A percentile compares a stretch with the other conserved stretches of the same genome.
phyloP scores from a whole-genome alignment of 2,113 vertebrate species.

The Amblyopsis rosae region DNA sequence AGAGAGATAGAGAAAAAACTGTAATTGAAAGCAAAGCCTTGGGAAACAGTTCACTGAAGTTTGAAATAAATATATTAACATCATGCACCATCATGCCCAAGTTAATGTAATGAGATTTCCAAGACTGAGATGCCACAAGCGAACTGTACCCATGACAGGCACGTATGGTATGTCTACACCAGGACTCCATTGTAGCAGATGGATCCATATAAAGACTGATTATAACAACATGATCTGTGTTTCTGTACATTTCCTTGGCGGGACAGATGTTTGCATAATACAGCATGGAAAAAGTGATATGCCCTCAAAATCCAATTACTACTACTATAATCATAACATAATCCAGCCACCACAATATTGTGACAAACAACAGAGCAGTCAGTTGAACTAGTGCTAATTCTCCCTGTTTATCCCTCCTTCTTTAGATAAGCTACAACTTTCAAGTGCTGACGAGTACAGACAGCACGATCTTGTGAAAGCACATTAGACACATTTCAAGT shows the following conservation, averaged over 20 bases:
- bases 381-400: conserved; percentile 19
- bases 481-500: no score
- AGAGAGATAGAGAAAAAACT: neutral
- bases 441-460: no score
- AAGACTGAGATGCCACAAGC: neutral
- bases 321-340: conserved; percentile 40
- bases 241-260: neutral
- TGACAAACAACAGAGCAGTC: conserved; percentile 25
- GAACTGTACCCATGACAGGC: neutral
- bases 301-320: conserved; percentile 52
- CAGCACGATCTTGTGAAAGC: no score
- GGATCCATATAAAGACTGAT: conserved; percentile 2
- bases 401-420: neutral
- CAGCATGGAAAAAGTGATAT: conserved; percentile 43
- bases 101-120: neutral
- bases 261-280: conserved; percentile 18
- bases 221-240: neutral
- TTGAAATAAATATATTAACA: neutral
- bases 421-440: no score
- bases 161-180: neutral
- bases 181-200: neutral
- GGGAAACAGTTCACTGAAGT: neutral
- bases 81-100: neutral
- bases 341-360: conserved; percentile 25
- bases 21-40: neutral